Percentiles rank a stretch among this genome's conserved stretches.
phyloP scores from a whole-genome alignment of 23 tunicate species.

The Halocynthia roretzi region DNA sequence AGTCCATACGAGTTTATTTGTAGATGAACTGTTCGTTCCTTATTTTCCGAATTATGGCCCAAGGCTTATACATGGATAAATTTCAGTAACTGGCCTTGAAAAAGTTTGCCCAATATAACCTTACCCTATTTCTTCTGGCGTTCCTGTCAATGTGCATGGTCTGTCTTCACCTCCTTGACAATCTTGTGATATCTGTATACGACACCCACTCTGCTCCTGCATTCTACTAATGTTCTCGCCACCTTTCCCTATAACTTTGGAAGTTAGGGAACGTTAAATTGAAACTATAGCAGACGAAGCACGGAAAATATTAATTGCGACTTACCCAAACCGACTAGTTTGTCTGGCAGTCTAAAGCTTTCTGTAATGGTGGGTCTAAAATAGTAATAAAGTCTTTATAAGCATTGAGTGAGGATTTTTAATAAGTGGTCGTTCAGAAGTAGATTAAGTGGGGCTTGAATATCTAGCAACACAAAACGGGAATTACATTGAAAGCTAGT shows the following conservation, averaged over 20 bases:
- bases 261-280: background rate
- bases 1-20: no score
- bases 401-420: background rate
- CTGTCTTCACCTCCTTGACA: slow-evolving; percentile 83
- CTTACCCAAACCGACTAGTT: slow-evolving; percentile 94
- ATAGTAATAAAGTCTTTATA: slow-evolving; percentile 28
- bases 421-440: no score
- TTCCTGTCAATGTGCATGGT: slow-evolving; percentile 96
- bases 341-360: slow-evolving; percentile 78
- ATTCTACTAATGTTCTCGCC: slow-evolving; percentile 97
- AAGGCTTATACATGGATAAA: background rate
- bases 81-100: background rate
- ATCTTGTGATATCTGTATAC: slow-evolving; percentile 87
- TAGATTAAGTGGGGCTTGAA: no score
- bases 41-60: background rate
- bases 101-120: slow-evolving; percentile 5
- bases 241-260: slow-evolving; percentile 89
- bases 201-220: slow-evolving; percentile 94
- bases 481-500: no score
- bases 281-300: background rate
- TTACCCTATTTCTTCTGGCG: slow-evolving; percentile 91
- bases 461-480: no score
- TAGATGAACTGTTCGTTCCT: background rate
- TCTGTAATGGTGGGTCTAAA: slow-evolving; percentile 28
- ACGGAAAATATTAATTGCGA: background rate